A percentile compares a stretch with the other conserved stretches of the same genome.
Evolutionary conservation across 2,888 invertebrate genomes (phyloP).

Genomic region (Tinea semifulvella): DNA sequence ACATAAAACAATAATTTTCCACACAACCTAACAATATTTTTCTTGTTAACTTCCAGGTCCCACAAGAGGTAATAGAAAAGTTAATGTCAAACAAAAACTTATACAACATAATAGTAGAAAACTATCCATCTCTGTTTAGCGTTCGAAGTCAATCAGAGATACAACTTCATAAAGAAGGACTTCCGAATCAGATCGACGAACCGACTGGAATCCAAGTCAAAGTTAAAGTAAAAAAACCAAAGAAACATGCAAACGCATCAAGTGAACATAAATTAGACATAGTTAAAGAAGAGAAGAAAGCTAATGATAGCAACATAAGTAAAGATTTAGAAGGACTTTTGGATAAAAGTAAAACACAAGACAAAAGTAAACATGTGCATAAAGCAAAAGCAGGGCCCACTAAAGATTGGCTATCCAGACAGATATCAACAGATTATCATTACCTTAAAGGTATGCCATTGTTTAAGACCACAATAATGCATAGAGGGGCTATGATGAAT

Average conservation of each 20-base stretch:
- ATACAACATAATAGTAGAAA: conserved; percentile 74
- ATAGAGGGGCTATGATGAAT: conserved; percentile 85
- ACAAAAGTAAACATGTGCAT: conserved; percentile 20
- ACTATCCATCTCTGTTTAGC: conserved; percentile 72
- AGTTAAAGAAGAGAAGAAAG: neutral
- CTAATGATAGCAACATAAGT: conserved; percentile 13
- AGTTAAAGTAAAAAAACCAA: conserved; percentile 28
- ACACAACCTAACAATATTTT: too few relatives aligned
- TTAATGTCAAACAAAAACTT: conserved; percentile 69
- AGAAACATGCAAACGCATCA: conserved; percentile 6
- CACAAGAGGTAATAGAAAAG: conserved; percentile 74
- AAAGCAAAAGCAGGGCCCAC: conserved; percentile 18
- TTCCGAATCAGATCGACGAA: conserved; percentile 24
- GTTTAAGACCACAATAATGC: conserved; percentile 84
- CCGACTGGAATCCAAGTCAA: conserved; percentile 39
- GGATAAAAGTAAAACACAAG: conserved; percentile 19
- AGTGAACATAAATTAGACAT: neutral
- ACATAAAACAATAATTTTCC: too few relatives aligned
- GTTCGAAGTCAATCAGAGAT: conserved; percentile 69
- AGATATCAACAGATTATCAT: conserved; percentile 68
- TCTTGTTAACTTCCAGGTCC: conserved; percentile 62
- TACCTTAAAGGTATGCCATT: conserved; percentile 74
- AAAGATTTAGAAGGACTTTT: conserved; percentile 20
- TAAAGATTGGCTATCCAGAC: conserved; percentile 43
- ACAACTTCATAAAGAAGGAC: conserved; percentile 44